Evolutionary conservation across 30 jellyfish, hydroid and myxozoan species (phyloP), one percentile per base, ranked within the genome.

Genomic region (Calvadosia cruxmelitensis): DNA sequence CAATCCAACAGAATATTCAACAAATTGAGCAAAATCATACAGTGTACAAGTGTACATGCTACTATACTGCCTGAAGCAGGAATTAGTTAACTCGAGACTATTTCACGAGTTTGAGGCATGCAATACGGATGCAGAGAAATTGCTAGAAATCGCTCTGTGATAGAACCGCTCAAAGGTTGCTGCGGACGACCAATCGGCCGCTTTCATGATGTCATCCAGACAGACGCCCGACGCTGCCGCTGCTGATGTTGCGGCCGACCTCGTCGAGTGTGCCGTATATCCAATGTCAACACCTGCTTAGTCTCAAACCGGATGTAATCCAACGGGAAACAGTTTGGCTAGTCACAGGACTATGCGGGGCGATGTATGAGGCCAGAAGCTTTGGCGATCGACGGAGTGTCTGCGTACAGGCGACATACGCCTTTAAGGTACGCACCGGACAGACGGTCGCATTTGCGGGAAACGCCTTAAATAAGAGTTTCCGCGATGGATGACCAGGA

Each of bases 311-410:
- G 10, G 57, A 42, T 42, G 57, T 10, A 5, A 42, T 42, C 57
- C 57, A 42, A 10, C 57, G 57, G 20, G 57, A 42, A 42, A 42
- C 57, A 42, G 15, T 42, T 42, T 42, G 57, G 20, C 57, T 42
- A 42, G 57, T 5, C 57, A 42, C 10, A 42, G 57, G 57, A 42
- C 57, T 20, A 42, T 42, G 57, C 57, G 57, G 57, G 57, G 57
- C 57, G 57, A 5, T 42, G 57, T 42, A 42, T 5, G 57, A 42
- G 20, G 20, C 20, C 57, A 42, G 20, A 5, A 42, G 20, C 20
- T 42, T 42, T 5, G 57, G 20, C 20, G 57, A 42, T 42, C 20
- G 10, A 20, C 10, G 57, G 10, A 42, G 10, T 42, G 10, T 10
- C 10, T 20, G 57, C 15, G 57, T 42, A 42, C 57, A 10, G 10